Conservation (phyloP, 2,888 invertebrate species). For the Synanthedon andrenaeformis region DNA sequence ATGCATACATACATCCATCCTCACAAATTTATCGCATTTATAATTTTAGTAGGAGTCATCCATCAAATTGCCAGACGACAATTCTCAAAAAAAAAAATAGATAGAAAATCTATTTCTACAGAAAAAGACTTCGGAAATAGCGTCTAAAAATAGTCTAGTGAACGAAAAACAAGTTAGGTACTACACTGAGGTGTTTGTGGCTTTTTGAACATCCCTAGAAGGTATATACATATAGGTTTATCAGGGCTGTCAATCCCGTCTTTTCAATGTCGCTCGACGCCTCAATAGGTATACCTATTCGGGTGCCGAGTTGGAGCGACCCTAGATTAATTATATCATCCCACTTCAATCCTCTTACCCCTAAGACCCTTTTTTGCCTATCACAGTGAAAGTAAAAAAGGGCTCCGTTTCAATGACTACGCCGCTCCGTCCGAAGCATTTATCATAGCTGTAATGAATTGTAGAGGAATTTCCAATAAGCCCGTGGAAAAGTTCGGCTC, state of each 20-base stretch:
- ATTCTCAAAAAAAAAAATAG: no score
- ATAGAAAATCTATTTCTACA: no score
- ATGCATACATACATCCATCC: no score
- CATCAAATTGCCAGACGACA: no score
- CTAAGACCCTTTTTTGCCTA: constrained; percentile 50
- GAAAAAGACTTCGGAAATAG: no score
- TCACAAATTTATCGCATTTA: no score
- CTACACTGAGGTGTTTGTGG: no score
- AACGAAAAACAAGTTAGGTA: no score
- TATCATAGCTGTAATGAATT: constrained; percentile 67
- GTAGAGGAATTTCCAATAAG: constrained; percentile 56
- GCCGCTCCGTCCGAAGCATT: constrained; percentile 43
- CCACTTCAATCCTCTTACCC: constrained; percentile 44
- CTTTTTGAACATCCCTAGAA: no score
- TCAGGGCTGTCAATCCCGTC: constrained; percentile 10
- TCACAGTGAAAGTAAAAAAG: constrained; percentile 64
- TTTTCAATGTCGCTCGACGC: constrained; percentile 22
- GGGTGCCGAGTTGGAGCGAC: constrained; percentile 26
- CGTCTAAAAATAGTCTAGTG: no score
- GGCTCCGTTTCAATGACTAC: constrained; percentile 55
- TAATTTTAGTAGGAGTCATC: no score
- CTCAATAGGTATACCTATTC: constrained; percentile 31
- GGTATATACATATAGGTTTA: not conserved
- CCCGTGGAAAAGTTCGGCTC: constrained; percentile 14
- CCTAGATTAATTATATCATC: constrained; percentile 64